Percentiles rank a stretch among this genome's conserved stretches.
Evolutionary conservation across 2,888 invertebrate species (phyloP).

Genomic region (Philaethria dido): DNA sequence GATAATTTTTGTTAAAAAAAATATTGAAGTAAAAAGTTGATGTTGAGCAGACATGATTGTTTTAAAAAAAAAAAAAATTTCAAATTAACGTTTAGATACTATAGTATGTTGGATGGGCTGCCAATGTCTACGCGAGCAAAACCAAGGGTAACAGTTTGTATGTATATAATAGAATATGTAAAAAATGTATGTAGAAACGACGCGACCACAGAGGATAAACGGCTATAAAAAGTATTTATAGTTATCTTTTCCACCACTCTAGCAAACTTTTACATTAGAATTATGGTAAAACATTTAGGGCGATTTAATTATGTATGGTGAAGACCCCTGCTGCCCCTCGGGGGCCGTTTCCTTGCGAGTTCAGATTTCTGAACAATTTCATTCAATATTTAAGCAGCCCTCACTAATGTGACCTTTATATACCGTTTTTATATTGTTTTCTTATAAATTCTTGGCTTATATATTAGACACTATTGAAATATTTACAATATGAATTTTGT

Average conservation of each 20-base stretch:
- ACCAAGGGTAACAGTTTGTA: no score
- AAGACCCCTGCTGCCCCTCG: slow-evolving; percentile 48
- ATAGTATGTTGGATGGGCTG: no score
- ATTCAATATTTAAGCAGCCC: slow-evolving; percentile 51
- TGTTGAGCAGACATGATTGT: no score
- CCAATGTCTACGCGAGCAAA: no score
- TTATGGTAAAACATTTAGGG: slow-evolving; percentile 51
- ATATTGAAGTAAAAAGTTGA: no score
- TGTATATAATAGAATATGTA: no score
- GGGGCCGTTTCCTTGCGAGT: slow-evolving; percentile 43
- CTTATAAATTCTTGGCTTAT: slow-evolving; percentile 2
- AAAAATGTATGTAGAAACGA: neutral
- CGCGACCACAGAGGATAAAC: neutral
- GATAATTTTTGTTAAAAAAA: no score
- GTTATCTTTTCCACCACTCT: slow-evolving; percentile 27
- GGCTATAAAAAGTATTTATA: neutral
- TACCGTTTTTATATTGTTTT: slow-evolving; percentile 38
- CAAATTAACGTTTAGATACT: no score
- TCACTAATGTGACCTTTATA: slow-evolving; percentile 40
- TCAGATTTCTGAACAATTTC: slow-evolving; percentile 49
- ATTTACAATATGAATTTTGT: no score
- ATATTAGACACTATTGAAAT: neutral
- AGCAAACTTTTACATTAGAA: slow-evolving; percentile 49
- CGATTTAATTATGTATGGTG: slow-evolving; percentile 53
- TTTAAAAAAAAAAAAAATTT: no score